Evolutionary conservation across 2,888 invertebrate species (phyloP), one percentile per base, ranked within the genome.

Genomic region (Apocheima hispidaria): DNA sequence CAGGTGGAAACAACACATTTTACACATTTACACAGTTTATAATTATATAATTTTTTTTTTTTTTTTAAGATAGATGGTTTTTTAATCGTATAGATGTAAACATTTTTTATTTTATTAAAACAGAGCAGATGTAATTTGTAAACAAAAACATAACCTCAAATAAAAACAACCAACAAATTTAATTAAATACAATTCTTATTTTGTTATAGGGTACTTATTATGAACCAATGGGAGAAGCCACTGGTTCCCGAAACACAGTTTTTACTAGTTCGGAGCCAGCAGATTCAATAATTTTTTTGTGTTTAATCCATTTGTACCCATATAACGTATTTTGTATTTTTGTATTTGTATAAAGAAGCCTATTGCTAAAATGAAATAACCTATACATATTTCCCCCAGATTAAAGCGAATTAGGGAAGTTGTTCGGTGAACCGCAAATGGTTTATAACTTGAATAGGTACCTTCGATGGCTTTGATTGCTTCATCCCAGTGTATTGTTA

Each of bases 331-430:
- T n/a, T n/a, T n/a, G n/a, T n/a, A n/a, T n/a, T n/a, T n/a, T n/a
- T n/a, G n/a, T n/a, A n/a, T n/a, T n/a, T n/a, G n/a, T n/a, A n/a
- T n/a, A n/a, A n/a, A n/a, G n/a, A 41, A 68, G 33, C 30, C 53
- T 54, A 43, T 44, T 12, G 21, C 38, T 49, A 38, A 49, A 48
- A 66, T 41, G 28, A 14, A 52, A 56, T 48, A 50, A 43, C 52
- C 40, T 43, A 40, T n/a, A 51, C 38, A 36, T 38, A 43, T 60
- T 84, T 82, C 84, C 81, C 81, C 72, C 82, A 87, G 87, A 86
- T 87, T 86, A 87, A 88, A 81, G 74, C 63, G 77, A 86, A 87
- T 88, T 86, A 84, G 81, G 21, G 78, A 82, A 83, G 86, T 85
- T 73, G 79, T 79, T 79, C 68, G 84, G 83, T 80, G 78, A 79